phyloP scores from a whole-genome alignment of 92 coral and sea anemone genomes.

The Virgularia gustaviana region DNA sequence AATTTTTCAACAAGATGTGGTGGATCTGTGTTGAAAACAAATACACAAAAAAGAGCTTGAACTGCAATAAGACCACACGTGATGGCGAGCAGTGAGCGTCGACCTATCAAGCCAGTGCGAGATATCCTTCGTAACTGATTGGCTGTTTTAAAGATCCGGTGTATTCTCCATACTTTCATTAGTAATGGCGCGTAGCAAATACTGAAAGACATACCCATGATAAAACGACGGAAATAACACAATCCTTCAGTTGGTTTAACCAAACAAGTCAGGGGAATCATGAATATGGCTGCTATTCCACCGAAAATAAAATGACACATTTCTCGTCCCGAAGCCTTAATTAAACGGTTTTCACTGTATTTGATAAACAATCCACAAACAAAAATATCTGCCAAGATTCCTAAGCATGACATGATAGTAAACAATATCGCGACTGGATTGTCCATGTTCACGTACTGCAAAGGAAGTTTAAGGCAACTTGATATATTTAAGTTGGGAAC shows the following conservation, averaged over 20 bases:
- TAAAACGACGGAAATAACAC: conserved; percentile 58
- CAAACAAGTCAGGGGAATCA: conserved; percentile 51
- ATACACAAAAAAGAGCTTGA: conserved; percentile 8
- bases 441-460: conserved; percentile 52
- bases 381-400: conserved; percentile 41
- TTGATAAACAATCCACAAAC: conserved; percentile 52
- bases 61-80: conserved; percentile 18
- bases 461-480: conserved; percentile 53
- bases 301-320: conserved; percentile 48
- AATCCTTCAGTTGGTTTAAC: conserved; percentile 51
- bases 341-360: conserved; percentile 41
- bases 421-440: conserved; percentile 44
- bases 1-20: conserved; percentile 8
- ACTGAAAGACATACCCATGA: conserved; percentile 23
- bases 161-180: conserved; percentile 20
- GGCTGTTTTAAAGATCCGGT: conserved; percentile 27
- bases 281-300: conserved; percentile 67
- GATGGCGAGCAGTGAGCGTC: conserved; percentile 15
- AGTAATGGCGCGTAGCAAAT: conserved; percentile 38
- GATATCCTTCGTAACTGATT: conserved; percentile 7
- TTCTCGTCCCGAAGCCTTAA: conserved; percentile 44
- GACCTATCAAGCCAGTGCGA: conserved; percentile 1
- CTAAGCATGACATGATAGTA: conserved; percentile 38
- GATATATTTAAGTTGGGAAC: conserved; percentile 57
- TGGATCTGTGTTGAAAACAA: conserved; percentile 13